Conservation (phyloP, 2,888 invertebrate species). For the Stenodera caucasica region DNA sequence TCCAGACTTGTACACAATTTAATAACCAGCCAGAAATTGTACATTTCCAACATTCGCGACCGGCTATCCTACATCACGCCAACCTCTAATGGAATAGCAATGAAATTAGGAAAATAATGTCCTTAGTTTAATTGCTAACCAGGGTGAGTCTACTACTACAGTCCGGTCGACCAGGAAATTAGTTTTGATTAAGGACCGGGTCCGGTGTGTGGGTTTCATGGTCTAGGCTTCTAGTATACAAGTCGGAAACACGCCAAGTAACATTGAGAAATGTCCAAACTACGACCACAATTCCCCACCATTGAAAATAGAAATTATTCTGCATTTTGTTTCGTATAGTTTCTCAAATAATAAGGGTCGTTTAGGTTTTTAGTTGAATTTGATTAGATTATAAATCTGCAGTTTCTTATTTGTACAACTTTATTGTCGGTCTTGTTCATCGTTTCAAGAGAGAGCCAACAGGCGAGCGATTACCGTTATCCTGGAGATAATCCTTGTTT, state of each 20-base stretch:
- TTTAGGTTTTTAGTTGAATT: too few species aligned
- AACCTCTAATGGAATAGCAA: slow-evolving; percentile 58
- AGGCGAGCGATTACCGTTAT: slow-evolving; percentile 46
- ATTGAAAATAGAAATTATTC: too few species aligned
- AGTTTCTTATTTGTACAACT: too few species aligned
- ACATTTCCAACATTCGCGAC: slow-evolving; percentile 38
- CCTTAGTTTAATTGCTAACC: slow-evolving; percentile 55
- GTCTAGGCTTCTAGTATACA: background rate
- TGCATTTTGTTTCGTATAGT: too few species aligned
- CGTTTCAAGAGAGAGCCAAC: slow-evolving; percentile 30
- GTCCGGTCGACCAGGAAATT: slow-evolving; percentile 52
- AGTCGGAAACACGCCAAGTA: background rate
- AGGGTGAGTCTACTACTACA: slow-evolving; percentile 38
- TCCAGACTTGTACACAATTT: slow-evolving; percentile 33
- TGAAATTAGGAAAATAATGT: slow-evolving; percentile 58
- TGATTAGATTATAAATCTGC: too few species aligned
- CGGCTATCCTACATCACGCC: slow-evolving; percentile 56
- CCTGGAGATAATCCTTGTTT: slow-evolving; percentile 45
- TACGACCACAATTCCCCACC: background rate
- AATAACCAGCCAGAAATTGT: slow-evolving; percentile 45
- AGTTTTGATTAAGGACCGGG: slow-evolving; percentile 52
- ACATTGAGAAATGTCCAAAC: background rate
- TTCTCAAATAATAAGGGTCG: too few species aligned
- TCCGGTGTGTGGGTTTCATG: background rate
- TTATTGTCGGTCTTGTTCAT: background rate